Evolutionary conservation across 2,888 invertebrate species (phyloP).

Genomic region (Agrilus cyanescens): DNA sequence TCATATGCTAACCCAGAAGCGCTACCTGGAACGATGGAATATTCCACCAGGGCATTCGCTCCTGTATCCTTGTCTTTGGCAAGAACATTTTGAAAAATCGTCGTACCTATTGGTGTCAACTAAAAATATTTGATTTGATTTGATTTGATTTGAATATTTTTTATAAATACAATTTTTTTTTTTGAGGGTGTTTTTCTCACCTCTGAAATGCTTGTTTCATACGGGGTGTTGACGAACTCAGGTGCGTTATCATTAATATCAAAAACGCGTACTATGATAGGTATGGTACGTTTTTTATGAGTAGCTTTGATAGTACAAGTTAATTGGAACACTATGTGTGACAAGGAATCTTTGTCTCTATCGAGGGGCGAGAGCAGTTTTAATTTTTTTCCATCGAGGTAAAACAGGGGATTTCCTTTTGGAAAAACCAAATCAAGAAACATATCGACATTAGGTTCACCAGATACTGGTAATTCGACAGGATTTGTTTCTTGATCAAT

Average conservation of each 20-base stretch:
- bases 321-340: constrained; percentile 82
- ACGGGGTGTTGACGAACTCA: constrained; percentile 70
- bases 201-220: constrained; percentile 76
- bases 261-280: constrained; percentile 78
- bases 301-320: constrained; percentile 71
- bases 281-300: constrained; percentile 71
- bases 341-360: constrained; percentile 73
- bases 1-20: constrained; percentile 42
- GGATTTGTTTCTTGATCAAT: constrained; percentile 75
- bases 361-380: constrained; percentile 71
- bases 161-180: neutral
- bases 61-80: constrained; percentile 78
- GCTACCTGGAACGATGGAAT: constrained; percentile 65
- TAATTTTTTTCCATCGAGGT: constrained; percentile 69
- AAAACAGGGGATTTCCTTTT: constrained; percentile 66
- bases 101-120: constrained; percentile 77
- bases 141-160: neutral
- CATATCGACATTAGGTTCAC: constrained; percentile 69
- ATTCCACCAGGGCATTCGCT: constrained; percentile 79
- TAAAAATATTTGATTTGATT: constrained; percentile 34
- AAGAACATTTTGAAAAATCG: constrained; percentile 69
- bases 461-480: constrained; percentile 68
- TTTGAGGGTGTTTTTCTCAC: constrained; percentile 40
- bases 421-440: constrained; percentile 68
- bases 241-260: constrained; percentile 88